phyloP scores from a whole-genome alignment of 2,797 vertebrate species.

The Sibirionetta formosa region DNA sequence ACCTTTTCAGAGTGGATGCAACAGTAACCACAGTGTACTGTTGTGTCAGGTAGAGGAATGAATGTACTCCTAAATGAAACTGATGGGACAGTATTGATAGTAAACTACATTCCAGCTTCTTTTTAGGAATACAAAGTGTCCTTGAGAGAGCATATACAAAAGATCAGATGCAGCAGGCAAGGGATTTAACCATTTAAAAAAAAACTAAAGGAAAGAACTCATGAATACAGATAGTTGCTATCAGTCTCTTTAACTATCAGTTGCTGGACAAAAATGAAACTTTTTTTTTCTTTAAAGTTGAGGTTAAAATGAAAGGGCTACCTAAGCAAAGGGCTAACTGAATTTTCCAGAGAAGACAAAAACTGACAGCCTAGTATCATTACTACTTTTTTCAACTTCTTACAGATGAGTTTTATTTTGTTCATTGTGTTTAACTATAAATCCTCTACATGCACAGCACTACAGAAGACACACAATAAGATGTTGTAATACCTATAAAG shows the following conservation, averaged over 20 bases:
- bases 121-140: neutral
- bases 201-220: neutral
- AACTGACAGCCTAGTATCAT: neutral
- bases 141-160: neutral
- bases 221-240: neutral
- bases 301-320: neutral
- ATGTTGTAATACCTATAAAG: neutral
- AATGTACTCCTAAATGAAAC: neutral
- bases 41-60: neutral
- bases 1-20: neutral
- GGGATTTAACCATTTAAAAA: neutral
- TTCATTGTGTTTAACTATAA: neutral
- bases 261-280: neutral
- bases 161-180: neutral
- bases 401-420: neutral
- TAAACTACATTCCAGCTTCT: neutral
- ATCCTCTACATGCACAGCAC: neutral
- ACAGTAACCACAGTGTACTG: neutral
- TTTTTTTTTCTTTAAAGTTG: neutral
- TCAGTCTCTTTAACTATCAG: neutral
- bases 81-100: neutral
- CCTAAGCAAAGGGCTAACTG: neutral
- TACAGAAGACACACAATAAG: neutral
- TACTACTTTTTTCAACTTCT: neutral
- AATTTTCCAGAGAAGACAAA: neutral